Percentiles rank a stretch among this genome's conserved stretches.
phyloP scores from a whole-genome alignment of 2,113 vertebrate species.

The Verasper variegatus region DNA sequence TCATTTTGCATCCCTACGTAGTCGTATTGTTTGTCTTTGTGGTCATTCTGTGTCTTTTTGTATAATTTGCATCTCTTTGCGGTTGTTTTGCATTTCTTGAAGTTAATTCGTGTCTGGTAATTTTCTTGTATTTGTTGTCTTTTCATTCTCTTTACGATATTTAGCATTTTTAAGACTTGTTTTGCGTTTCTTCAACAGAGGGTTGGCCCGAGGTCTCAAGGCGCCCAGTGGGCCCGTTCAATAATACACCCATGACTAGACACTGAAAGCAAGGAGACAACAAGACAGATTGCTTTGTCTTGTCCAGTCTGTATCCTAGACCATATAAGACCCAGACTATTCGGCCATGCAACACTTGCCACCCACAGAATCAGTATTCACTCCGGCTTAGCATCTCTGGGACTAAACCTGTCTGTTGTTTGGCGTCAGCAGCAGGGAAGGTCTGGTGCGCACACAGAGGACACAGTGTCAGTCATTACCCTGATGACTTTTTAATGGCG shows the following conservation, averaged over 20 bases:
- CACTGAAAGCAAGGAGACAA: conserved; percentile 20
- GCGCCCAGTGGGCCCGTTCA: not conserved
- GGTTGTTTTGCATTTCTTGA: no score
- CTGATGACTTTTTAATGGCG: conserved; percentile 77
- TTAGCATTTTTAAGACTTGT: not conserved
- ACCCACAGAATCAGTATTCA: conserved; percentile 21
- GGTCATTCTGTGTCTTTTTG: no score
- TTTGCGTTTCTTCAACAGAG: not conserved
- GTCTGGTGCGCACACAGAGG: conserved; percentile 63
- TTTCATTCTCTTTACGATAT: no score
- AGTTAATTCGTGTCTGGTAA: no score
- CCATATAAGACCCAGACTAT: conserved; percentile 4
- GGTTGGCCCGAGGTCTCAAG: not conserved
- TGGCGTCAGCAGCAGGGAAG: conserved; percentile 40
- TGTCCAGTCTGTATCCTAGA: conserved; percentile 1
- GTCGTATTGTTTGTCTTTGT: no score
- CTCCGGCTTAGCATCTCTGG: conserved; percentile 23
- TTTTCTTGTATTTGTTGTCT: no score
- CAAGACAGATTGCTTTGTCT: conserved; percentile 25
- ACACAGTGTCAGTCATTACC: conserved; percentile 71
- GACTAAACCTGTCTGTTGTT: conserved; percentile 38
- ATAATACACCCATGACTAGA: conserved; percentile 28
- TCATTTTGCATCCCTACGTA: no score
- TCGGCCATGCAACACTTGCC: conserved; percentile 11
- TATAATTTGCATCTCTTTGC: no score